Evolutionary conservation across 2,797 vertebrate species (phyloP).

Genomic region (Buphagus erythrorhynchus): DNA sequence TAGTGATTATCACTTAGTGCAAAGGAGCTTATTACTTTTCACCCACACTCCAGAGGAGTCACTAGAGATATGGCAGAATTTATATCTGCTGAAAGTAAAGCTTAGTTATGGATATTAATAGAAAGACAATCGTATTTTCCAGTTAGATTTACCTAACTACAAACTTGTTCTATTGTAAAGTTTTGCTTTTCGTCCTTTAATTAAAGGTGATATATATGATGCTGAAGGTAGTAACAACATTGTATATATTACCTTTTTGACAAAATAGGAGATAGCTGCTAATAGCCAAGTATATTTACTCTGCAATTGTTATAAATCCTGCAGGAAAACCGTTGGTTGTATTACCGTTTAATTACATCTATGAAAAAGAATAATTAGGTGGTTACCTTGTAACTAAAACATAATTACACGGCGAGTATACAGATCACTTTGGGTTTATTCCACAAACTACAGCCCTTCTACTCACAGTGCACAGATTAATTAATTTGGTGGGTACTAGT

Average conservation of each 20-base stretch:
- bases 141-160: not conserved
- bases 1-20: slow-evolving; percentile 46
- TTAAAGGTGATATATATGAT: not conserved
- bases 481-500: not conserved
- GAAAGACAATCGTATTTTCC: not conserved
- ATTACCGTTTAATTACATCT: not conserved
- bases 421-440: not conserved
- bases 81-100: not conserved
- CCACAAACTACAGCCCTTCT: not conserved
- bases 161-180: not conserved
- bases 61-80: not conserved
- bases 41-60: slow-evolving; percentile 13
- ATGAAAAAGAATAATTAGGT: not conserved
- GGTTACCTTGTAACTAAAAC: not conserved
- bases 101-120: slow-evolving; percentile 9
- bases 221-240: not conserved
- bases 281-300: not conserved
- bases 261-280: not conserved
- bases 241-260: not conserved
- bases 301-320: not conserved
- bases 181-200: not conserved
- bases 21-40: slow-evolving; percentile 57
- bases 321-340: not conserved
- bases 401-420: not conserved
- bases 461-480: not conserved